Percentiles rank a stretch among this genome's conserved stretches.
These are phyloP conservation scores for Oriolus oriolus DNA, from an alignment of 2,113 vertebrate genomes.

Conservation along the genomic window DNA sequence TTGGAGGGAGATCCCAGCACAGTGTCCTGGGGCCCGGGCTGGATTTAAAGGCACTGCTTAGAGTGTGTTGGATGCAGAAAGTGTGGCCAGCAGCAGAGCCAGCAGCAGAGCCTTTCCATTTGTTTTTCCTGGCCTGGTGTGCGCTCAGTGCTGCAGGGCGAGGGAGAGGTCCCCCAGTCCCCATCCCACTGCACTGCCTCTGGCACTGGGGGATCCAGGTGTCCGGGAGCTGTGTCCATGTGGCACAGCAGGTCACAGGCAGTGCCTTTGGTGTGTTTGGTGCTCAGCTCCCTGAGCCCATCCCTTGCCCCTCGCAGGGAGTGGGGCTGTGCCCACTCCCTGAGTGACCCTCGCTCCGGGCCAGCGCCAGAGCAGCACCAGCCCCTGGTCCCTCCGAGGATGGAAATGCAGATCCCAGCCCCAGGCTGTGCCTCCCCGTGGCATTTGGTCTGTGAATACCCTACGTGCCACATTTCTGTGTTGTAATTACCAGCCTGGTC, in stretches of 20 bases:
- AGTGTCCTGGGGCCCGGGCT: not conserved
- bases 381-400: accelerated
- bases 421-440: not conserved
- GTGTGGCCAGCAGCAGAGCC: not conserved
- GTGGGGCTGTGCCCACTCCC: accelerated
- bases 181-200: not conserved
- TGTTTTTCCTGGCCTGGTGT: not conserved
- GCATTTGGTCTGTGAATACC: not conserved
- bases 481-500: not conserved
- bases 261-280: accelerated
- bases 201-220: accelerated
- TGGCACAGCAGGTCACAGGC: not conserved
- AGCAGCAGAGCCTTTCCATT: not conserved
- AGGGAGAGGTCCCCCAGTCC: not conserved
- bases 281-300: not conserved
- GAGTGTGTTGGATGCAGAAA: not conserved
- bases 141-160: not conserved
- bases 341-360: not conserved
- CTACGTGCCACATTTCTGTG: not conserved
- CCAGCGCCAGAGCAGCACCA: accelerated
- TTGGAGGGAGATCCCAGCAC: not conserved
- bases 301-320: not conserved
- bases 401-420: not conserved
- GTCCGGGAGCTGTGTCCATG: accelerated
- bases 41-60: not conserved